These are phyloP conservation scores for Sesamia inferens DNA, from an alignment of 2,888 invertebrate genomes.

Conservation along the genomic window DNA sequence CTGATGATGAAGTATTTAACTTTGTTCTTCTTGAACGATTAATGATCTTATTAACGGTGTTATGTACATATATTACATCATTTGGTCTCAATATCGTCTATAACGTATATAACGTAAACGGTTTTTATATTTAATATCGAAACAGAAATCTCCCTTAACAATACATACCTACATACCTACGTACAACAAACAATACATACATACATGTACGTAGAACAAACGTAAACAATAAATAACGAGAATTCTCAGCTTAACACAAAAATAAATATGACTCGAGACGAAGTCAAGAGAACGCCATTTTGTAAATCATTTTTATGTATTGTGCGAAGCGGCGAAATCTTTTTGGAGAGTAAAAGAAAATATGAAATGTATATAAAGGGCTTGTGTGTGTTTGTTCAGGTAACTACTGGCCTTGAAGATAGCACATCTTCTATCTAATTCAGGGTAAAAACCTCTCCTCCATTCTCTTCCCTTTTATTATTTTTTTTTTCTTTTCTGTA, in stretches of 20 bases:
- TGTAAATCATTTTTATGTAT: conserved; percentile 65
- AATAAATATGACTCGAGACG: conserved; percentile 47
- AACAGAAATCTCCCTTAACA: background rate
- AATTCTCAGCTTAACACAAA: conserved; percentile 36
- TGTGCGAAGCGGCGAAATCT: conserved; percentile 23
- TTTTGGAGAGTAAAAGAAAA: conserved; percentile 26
- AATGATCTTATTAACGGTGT: background rate
- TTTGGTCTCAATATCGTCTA: conserved; percentile 2
- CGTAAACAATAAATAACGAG: conserved; percentile 43
- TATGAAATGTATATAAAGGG: background rate
- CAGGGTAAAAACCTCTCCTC: background rate
- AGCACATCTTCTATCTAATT: background rate
- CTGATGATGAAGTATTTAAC: background rate
- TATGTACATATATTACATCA: background rate
- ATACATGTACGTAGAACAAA: conserved; percentile 17
- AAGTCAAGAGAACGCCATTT: conserved; percentile 53
- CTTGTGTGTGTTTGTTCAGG: conserved; percentile 1
- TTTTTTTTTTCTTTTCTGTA: background rate
- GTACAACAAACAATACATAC: conserved; percentile 23
- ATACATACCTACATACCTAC: too few relatives aligned
- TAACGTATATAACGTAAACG: background rate
- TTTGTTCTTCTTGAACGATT: background rate
- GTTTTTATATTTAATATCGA: conserved; percentile 10
- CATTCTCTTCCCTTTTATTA: background rate
- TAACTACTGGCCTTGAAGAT: background rate